Conservation (phyloP, 1,140 invertebrate species). For the Uloborus diversus region DNA sequence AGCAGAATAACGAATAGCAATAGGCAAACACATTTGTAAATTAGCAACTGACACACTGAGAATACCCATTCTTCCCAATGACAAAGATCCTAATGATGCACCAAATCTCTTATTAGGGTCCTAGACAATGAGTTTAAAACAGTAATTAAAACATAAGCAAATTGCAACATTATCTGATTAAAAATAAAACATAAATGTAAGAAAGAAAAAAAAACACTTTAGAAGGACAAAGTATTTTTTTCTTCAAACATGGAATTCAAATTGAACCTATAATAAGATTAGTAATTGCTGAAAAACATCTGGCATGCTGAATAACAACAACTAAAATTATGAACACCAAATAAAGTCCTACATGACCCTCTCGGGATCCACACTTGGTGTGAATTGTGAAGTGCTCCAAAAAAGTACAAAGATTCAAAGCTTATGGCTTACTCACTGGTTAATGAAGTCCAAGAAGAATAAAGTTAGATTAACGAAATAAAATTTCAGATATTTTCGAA, state of each 20-base stretch:
- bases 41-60: conserved; percentile 75
- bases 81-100: conserved; percentile 84
- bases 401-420: no score
- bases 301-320: no score
- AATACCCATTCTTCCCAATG: conserved; percentile 79
- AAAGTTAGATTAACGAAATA: no score
- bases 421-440: no score
- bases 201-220: background rate
- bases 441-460: no score
- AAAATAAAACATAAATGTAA: background rate
- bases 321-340: no score
- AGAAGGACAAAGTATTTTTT: background rate
- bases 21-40: conserved; percentile 77
- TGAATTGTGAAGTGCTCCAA: no score
- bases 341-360: no score
- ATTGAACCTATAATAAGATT: no score
- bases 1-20: conserved; percentile 89
- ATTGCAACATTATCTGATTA: background rate
- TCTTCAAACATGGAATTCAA: background rate
- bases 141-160: background rate
- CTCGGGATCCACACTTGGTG: no score
- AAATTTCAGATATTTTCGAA: background rate
- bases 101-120: conserved; percentile 80
- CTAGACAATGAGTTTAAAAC: conserved; percentile 60
- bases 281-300: no score